These are phyloP conservation scores for Choristoneura fumiferana DNA, from an alignment of 1,140 invertebrate genomes.

Conservation along the genomic window DNA sequence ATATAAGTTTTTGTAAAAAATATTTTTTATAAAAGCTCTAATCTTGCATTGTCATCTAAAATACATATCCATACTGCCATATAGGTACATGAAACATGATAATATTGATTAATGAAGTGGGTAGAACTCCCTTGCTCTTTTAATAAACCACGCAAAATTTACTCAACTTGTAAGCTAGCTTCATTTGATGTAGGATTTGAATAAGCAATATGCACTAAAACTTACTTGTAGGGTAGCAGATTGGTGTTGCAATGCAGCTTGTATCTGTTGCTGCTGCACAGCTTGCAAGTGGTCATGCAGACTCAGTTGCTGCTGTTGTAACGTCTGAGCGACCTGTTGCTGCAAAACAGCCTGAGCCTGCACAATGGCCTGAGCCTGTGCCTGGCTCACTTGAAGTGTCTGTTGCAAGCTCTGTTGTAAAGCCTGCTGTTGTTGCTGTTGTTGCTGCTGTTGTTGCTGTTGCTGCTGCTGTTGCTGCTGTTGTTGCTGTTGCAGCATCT, in stretches of 20 bases:
- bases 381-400: constrained; percentile 63
- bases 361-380: constrained; percentile 63
- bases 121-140: too few species aligned
- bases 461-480: constrained; percentile 79
- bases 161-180: too few species aligned
- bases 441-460: constrained; percentile 28
- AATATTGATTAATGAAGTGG: too few species aligned
- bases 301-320: constrained; percentile 67
- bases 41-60: too few species aligned
- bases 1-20: too few species aligned
- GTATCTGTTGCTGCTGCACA: constrained; percentile 70
- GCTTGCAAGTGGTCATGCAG: constrained; percentile 66
- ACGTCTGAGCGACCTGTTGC: constrained; percentile 65
- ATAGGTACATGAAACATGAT: too few species aligned
- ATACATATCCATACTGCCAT: too few species aligned
- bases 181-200: too few species aligned
- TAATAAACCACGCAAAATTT: too few species aligned
- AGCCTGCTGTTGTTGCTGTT: constrained; percentile 41
- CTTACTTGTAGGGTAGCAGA: constrained; percentile 68
- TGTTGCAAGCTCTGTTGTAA: constrained; percentile 60
- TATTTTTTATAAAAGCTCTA: too few species aligned
- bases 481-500: constrained; percentile 55
- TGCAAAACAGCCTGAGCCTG: constrained; percentile 65
- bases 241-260: constrained; percentile 68
- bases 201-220: too few species aligned